phyloP scores from a whole-genome alignment of 2,797 vertebrate genomes.

The Ctenochaetus hawaiiensis region DNA sequence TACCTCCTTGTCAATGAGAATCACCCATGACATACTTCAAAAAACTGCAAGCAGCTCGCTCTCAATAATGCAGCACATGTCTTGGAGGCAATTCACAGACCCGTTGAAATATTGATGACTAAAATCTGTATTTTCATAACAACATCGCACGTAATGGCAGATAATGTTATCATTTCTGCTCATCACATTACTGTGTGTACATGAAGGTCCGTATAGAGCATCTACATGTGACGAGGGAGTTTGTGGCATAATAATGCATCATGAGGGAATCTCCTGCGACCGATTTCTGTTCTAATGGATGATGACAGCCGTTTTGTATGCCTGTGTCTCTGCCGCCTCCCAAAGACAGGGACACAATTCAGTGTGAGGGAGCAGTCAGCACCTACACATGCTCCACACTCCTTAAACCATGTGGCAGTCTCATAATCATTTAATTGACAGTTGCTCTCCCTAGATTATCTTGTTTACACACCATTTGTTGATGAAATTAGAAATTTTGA shows the following conservation, averaged over 20 bases:
- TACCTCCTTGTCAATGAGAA: constrained; percentile 72
- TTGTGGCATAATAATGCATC: constrained; percentile 26
- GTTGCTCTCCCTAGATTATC: constrained; percentile 35
- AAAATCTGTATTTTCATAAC: constrained; percentile 80
- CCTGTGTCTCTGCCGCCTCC: constrained; percentile 43
- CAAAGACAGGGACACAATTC: constrained; percentile 53
- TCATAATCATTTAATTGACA: constrained; percentile 55
- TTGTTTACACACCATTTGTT: constrained; percentile 35
- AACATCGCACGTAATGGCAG: constrained; percentile 49
- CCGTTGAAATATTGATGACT: constrained; percentile 78
- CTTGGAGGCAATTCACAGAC: constrained; percentile 74
- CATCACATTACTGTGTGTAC: neutral
- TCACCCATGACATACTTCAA: constrained; percentile 77
- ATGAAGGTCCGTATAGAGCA: neutral
- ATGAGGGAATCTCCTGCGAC: constrained; percentile 55
- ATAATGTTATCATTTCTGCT: constrained; percentile 49
- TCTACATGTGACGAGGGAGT: neutral
- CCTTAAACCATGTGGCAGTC: constrained; percentile 38
- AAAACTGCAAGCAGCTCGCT: constrained; percentile 70
- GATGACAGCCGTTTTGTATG: constrained; percentile 73
- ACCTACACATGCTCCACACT: constrained; percentile 58
- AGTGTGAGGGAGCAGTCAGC: constrained; percentile 44
- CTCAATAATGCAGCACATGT: constrained; percentile 80
- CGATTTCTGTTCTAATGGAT: constrained; percentile 63
- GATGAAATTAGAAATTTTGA: constrained; percentile 8